Conservation (phyloP, 2,888 invertebrate species). For the Gnatocerus cornutus region DNA sequence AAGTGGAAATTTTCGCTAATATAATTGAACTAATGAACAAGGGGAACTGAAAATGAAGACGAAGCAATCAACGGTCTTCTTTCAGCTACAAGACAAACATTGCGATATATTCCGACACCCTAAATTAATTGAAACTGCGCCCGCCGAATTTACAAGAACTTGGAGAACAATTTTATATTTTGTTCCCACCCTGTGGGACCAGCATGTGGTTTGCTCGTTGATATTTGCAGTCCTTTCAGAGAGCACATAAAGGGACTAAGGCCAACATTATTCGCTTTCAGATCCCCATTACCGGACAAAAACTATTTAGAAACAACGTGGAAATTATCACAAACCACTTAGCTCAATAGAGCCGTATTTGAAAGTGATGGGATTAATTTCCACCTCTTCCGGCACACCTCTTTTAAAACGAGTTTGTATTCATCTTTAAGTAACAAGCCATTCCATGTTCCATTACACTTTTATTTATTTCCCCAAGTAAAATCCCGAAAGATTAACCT, state of each 20-base stretch:
- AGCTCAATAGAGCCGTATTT: neutral
- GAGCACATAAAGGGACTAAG: conserved; percentile 27
- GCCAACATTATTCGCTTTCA: conserved; percentile 27
- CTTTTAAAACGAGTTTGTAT: conserved; percentile 7
- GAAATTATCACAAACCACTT: neutral
- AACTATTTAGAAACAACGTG: neutral
- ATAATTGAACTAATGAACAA: conserved; percentile 1
- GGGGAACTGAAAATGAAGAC: neutral
- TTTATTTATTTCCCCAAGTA: conserved; percentile 35
- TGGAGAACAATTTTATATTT: conserved; percentile 23
- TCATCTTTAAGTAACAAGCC: conserved; percentile 22
- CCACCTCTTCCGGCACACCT: neutral
- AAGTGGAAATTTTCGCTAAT: conserved; percentile 1
- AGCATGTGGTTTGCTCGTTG: conserved; percentile 32
- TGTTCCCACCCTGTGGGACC: conserved; percentile 28
- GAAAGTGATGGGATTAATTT: neutral
- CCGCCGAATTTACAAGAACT: conserved; percentile 19
- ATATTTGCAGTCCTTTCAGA: conserved; percentile 28
- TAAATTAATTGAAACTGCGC: too few relatives aligned
- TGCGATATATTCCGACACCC: too few relatives aligned
- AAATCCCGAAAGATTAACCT: conserved; percentile 34
- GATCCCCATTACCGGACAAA: conserved; percentile 16
- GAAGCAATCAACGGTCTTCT: neutral
- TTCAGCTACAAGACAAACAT: too few relatives aligned
- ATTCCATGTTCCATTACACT: conserved; percentile 28